Conservation (phyloP, 2,888 invertebrate genomes). For the Pinctada fucata region DNA sequence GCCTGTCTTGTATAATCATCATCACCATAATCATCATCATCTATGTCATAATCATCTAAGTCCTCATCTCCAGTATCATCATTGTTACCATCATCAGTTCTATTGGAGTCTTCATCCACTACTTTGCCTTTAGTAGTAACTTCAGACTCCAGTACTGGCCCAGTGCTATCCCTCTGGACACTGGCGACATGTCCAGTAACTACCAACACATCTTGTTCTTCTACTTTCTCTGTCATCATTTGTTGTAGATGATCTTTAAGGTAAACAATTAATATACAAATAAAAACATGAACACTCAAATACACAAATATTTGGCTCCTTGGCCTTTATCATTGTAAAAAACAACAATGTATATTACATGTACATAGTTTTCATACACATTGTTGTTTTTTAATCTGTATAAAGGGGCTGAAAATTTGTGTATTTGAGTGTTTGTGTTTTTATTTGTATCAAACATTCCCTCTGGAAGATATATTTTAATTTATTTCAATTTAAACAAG, state of each 20-base stretch:
- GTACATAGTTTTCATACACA: too few relatives aligned
- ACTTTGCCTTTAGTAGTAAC: background rate
- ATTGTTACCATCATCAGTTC: slow-evolving; percentile 31
- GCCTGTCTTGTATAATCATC: slow-evolving; percentile 17
- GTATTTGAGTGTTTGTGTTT: too few relatives aligned
- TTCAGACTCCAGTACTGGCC: background rate
- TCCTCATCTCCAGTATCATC: slow-evolving; percentile 21
- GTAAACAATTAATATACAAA: too few relatives aligned
- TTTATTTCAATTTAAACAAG: too few relatives aligned
- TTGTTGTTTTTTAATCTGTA: too few relatives aligned
- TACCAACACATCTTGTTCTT: background rate
- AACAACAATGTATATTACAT: too few relatives aligned
- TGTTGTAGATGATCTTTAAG: background rate
- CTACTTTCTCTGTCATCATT: background rate
- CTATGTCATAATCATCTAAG: slow-evolving; percentile 37
- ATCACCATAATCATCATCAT: slow-evolving; percentile 31
- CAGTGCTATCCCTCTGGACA: background rate
- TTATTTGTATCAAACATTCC: too few relatives aligned
- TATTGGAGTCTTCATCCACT: slow-evolving; percentile 17
- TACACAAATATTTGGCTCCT: too few relatives aligned
- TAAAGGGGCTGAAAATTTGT: too few relatives aligned
- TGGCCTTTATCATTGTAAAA: too few relatives aligned
- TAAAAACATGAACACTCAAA: too few relatives aligned
- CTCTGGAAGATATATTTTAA: too few relatives aligned
- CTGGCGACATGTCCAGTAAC: background rate